Base-by-base conservation (phyloP, 2,113 vertebrate species). In the Indri indri region DNA sequence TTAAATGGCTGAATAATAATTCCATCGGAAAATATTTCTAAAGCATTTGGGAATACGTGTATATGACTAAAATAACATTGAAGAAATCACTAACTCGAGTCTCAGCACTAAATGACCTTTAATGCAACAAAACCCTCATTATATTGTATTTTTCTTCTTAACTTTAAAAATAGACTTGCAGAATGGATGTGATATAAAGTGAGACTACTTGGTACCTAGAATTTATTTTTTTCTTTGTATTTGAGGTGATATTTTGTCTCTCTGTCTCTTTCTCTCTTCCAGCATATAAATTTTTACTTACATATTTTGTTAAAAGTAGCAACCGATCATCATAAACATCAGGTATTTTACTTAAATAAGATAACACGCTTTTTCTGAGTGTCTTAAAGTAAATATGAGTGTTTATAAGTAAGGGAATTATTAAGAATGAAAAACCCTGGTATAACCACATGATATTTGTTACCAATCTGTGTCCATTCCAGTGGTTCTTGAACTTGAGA, bases 211-310 rank as follows among this genome's bases (percentile, higher is more conserved):
- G 7, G 0, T 84, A 18, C 85, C 57, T 95, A 7, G 13, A 83
- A 90, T 47, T 61, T 74, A 73, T n/a, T 91, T 79, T 42, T 42
- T 71, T 71, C 42, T 95, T 96, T 95, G 27, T 81, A 61, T 90
- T 65, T 93, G 3, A 17, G 25, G 12, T 70, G 57, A 87, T 88
- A 34, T 22, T 63, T 63, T 82, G 17, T 73, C 8, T 79, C 3
- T 76, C 22, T 65, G 8, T 70, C 40, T 42, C 2, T 81, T 30
- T 52, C 18, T 54, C 37, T 52, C 45, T 3, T 34, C 4, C 37
- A 37, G 8, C 12, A 27, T 73, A n/a, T 65, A 8, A 18, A 25
- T 74, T 84, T 93, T 88, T 17, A 47, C 2, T 74, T 85, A 47
- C 5, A 45, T 52, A 84, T 74, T 95, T 88, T 80, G 14, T 83